A percentile compares a stretch with the other conserved stretches of the same genome.
Conservation (phyloP, 2,113 vertebrate genomes). For the Cavia porcellus region DNA sequence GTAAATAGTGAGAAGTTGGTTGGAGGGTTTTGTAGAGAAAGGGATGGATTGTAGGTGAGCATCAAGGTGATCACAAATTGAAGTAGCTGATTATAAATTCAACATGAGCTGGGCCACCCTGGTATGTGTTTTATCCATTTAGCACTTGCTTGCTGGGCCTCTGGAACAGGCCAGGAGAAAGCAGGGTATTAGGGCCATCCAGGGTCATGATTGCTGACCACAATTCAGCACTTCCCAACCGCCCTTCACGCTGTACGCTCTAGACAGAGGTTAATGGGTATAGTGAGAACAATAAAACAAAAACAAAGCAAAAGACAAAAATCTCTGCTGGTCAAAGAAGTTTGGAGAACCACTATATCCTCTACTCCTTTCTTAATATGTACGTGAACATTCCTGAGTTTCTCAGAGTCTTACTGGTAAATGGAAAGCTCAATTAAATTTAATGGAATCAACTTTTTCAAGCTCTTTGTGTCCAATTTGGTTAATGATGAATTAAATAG, state of each 20-base stretch:
- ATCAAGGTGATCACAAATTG: not conserved
- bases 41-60: not conserved
- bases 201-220: not conserved
- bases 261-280: not conserved
- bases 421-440: constrained; percentile 39
- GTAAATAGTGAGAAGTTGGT: not conserved
- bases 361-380: not conserved
- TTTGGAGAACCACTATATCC: not conserved
- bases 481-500: not conserved
- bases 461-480: constrained; percentile 23
- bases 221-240: not conserved
- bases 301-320: not conserved
- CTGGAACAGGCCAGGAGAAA: constrained; percentile 8
- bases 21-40: not conserved
- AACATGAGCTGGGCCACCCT: not conserved
- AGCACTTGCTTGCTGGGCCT: not conserved
- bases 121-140: not conserved
- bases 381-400: not conserved
- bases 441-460: not conserved
- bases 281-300: not conserved
- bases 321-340: not conserved
- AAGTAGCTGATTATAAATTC: not conserved
- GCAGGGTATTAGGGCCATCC: not conserved
- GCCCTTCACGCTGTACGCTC: not conserved
- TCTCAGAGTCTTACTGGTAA: not conserved